These are phyloP conservation scores for Listrodromus nycthemerus DNA, from an alignment of 2,888 invertebrate species.

Conservation along the genomic window DNA sequence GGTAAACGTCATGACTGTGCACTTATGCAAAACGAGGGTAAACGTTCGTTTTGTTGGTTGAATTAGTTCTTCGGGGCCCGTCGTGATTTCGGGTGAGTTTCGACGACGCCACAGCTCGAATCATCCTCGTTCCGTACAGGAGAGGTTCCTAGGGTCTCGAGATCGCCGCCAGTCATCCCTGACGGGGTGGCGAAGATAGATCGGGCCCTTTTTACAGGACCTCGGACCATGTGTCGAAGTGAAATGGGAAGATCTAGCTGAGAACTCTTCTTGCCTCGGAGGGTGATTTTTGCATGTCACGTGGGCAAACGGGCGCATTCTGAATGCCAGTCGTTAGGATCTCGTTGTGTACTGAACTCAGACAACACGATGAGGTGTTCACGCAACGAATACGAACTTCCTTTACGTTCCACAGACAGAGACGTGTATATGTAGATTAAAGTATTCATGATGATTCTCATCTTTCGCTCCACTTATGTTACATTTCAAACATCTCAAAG, in stretches of 20 bases:
- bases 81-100: constrained; percentile 51
- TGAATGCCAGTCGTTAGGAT: constrained; percentile 81
- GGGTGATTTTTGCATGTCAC: constrained; percentile 84
- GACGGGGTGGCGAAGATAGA: constrained; percentile 71
- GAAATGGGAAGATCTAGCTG: constrained; percentile 20
- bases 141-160: constrained; percentile 22
- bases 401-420: constrained; percentile 26
- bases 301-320: constrained; percentile 81
- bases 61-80: constrained; percentile 75
- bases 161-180: constrained; percentile 63
- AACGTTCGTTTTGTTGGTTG: constrained; percentile 82
- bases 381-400: constrained; percentile 72
- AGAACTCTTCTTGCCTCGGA: constrained; percentile 67
- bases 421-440: constrained; percentile 7
- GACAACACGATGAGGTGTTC: constrained; percentile 73
- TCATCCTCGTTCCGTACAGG: constrained; percentile 17
- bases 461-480: constrained; percentile 45
- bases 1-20: constrained; percentile 77
- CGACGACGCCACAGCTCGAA: constrained; percentile 28
- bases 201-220: constrained; percentile 44
- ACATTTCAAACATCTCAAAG: not conserved
- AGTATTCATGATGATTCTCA: constrained; percentile 21
- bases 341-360: constrained; percentile 70
- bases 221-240: constrained; percentile 29
- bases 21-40: constrained; percentile 81